phyloP scores from a whole-genome alignment of 2,888 invertebrate genomes.

The Cephus pygmeus region DNA sequence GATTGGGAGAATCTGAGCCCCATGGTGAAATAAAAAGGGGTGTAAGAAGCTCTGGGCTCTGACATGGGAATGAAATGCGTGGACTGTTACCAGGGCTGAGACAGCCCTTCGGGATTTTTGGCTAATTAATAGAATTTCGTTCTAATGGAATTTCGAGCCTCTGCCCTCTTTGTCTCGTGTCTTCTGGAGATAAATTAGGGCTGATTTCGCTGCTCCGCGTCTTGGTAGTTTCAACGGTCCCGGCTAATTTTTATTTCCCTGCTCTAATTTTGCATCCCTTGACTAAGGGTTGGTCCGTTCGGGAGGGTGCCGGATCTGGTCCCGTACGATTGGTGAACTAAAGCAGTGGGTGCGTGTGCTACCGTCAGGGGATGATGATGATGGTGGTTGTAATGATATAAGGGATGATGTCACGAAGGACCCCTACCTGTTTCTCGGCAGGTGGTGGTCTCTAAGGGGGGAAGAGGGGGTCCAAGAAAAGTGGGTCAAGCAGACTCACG shows the following conservation, averaged over 20 bases:
- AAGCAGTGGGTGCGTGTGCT: neutral
- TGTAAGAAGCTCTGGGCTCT: neutral
- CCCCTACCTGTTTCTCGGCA: neutral
- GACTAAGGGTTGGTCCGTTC: neutral
- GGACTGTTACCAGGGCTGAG: neutral
- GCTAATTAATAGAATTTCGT: neutral
- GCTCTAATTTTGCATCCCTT: neutral
- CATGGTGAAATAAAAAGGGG: neutral
- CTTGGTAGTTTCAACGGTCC: neutral
- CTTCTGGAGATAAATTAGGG: neutral
- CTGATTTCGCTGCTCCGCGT: neutral
- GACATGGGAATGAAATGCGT: neutral
- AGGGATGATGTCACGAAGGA: neutral
- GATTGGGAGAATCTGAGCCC: neutral
- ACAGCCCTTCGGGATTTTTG: neutral
- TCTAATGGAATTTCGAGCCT: neutral
- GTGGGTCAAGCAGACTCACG: conserved; percentile 3
- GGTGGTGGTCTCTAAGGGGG: neutral
- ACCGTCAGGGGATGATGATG: neutral
- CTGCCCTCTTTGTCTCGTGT: neutral
- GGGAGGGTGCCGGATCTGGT: neutral
- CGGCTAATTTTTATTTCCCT: neutral
- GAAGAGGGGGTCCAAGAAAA: neutral
- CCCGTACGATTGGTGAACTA: neutral
- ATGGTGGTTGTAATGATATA: neutral